Conservation (phyloP, 2,888 invertebrate species). For the Amiota minor region DNA sequence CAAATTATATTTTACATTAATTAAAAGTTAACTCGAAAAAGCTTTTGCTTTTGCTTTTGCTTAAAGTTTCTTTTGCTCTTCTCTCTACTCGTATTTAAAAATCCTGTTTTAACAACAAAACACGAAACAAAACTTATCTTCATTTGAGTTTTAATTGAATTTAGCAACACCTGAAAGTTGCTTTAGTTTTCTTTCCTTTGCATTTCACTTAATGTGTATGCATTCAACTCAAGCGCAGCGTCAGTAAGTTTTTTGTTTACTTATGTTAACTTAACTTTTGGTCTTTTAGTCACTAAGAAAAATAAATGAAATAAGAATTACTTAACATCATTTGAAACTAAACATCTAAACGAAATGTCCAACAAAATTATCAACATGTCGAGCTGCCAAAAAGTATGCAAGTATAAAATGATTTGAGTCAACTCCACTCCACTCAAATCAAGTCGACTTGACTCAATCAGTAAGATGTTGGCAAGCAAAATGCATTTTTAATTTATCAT, state of each 20-base stretch:
- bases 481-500: conserved; percentile 20
- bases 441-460: conserved; percentile 15
- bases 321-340: conserved; percentile 38
- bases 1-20: conserved; percentile 21
- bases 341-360: conserved; percentile 15
- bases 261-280: neutral
- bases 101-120: neutral
- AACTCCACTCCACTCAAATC: neutral
- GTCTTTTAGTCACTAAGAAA: conserved; percentile 1
- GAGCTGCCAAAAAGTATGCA: conserved; percentile 58
- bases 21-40: conserved; percentile 14
- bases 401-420: conserved; percentile 17
- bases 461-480: conserved; percentile 15
- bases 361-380: conserved; percentile 55
- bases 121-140: conserved; percentile 47
- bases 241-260: conserved; percentile 7
- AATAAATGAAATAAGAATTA: conserved; percentile 37
- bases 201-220: conserved; percentile 9
- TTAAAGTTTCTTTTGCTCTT: neutral
- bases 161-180: conserved; percentile 53
- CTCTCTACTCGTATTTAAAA: neutral
- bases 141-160: conserved; percentile 61
- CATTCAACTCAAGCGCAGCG: conserved; percentile 1
- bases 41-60: conserved; percentile 4
- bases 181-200: conserved; percentile 22